Evolutionary conservation across 2,888 invertebrate genomes (phyloP).

Genomic region (Argyresthia goedartella): DNA sequence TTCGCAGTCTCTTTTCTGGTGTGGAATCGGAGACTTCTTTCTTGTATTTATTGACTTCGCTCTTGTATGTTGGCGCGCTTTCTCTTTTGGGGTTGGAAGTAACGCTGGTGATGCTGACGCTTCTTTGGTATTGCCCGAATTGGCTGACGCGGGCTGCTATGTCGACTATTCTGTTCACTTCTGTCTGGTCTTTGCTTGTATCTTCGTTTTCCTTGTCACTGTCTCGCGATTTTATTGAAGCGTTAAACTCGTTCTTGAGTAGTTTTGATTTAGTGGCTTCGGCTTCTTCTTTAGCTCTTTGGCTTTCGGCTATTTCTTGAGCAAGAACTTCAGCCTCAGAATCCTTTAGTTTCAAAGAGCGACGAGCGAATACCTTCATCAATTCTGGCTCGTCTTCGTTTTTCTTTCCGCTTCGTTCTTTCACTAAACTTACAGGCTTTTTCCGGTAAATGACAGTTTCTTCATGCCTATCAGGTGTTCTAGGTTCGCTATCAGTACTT

Average conservation of each 20-base stretch:
- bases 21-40: conserved; percentile 66
- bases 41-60: conserved; percentile 59
- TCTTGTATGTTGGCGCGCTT: conserved; percentile 50
- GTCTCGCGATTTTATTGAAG: conserved; percentile 72
- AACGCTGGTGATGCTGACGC: conserved; percentile 55
- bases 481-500: conserved; percentile 55
- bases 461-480: conserved; percentile 49
- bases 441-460: conserved; percentile 68
- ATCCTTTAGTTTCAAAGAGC: conserved; percentile 86
- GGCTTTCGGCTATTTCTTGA: conserved; percentile 65
- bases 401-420: conserved; percentile 50
- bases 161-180: conserved; percentile 50
- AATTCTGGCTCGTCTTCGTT: conserved; percentile 82
- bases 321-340: conserved; percentile 72
- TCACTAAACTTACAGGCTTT: conserved; percentile 59
- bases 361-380: conserved; percentile 84
- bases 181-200: conserved; percentile 28
- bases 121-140: conserved; percentile 59
- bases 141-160: conserved; percentile 57
- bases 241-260: conserved; percentile 59
- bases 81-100: conserved; percentile 45
- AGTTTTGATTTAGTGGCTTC: conserved; percentile 40
- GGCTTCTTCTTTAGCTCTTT: conserved; percentile 43
- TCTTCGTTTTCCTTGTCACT: conserved; percentile 82
- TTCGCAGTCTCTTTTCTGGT: conserved; percentile 59